phyloP scores from a whole-genome alignment of 2,113 vertebrate species.

The Heterochromis multidens region DNA sequence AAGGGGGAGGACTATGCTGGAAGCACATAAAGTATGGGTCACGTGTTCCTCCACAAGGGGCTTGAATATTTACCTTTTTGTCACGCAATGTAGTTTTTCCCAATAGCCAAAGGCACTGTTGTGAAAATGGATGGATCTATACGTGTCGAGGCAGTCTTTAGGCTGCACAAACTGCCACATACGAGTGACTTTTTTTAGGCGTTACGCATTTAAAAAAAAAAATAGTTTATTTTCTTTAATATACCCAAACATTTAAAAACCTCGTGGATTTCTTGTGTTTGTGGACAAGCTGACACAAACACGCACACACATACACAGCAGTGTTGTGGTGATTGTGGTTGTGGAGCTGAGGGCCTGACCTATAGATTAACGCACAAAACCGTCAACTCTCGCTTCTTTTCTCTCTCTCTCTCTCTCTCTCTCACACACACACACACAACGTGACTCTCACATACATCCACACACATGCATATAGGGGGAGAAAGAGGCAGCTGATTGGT shows the following conservation, averaged over 20 bases:
- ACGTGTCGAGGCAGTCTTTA: background rate
- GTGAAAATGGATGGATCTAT: background rate
- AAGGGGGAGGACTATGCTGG: conserved; percentile 39
- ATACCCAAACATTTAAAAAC: background rate
- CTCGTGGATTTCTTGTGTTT: background rate
- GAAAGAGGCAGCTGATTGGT: conserved; percentile 38
- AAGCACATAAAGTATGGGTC: conserved; percentile 59
- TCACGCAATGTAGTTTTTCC: conserved; percentile 64
- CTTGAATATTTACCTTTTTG: conserved; percentile 74
- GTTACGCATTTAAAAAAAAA: background rate
- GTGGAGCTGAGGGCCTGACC: background rate
- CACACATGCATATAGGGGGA: background rate
- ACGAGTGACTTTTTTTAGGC: background rate
- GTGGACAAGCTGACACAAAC: background rate
- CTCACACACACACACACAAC: background rate
- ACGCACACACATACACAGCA: background rate
- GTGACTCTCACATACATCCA: background rate
- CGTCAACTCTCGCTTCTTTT: background rate
- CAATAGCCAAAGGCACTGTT: conserved; percentile 1
- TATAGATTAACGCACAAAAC: background rate
- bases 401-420: background rate
- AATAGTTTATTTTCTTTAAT: background rate
- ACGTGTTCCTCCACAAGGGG: conserved; percentile 67
- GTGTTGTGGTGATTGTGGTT: background rate
- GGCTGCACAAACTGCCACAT: background rate